Percentiles rank a stretch among this genome's conserved stretches.
Conservation (phyloP, 2,797 vertebrate species). For the Mastacembelus armatus region DNA sequence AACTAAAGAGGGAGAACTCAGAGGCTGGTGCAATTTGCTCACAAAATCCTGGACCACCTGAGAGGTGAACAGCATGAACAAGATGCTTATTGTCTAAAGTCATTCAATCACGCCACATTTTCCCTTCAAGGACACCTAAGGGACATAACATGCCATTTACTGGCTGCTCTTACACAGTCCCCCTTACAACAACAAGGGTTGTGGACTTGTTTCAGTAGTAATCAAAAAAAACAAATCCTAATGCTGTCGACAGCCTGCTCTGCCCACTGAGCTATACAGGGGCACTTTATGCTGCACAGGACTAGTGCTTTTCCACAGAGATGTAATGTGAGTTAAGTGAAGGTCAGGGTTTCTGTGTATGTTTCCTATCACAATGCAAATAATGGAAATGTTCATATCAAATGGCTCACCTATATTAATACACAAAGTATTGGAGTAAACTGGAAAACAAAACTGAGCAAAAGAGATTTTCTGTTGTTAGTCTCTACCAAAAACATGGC, state of each 20-base stretch:
- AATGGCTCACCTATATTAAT: background rate
- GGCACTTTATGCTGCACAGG: slow-evolving; percentile 2
- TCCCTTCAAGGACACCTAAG: background rate
- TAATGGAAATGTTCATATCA: background rate
- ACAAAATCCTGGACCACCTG: slow-evolving; percentile 20
- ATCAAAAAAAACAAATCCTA: slow-evolving; percentile 19
- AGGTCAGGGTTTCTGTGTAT: slow-evolving; percentile 4
- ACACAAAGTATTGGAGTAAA: background rate
- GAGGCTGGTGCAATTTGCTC: slow-evolving; percentile 23
- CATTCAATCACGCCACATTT: slow-evolving; percentile 16
- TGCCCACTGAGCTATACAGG: slow-evolving; percentile 8
- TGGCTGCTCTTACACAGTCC: slow-evolving; percentile 10
- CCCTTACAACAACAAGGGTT: background rate
- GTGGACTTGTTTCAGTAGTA: background rate
- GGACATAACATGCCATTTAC: background rate
- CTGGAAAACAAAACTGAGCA: background rate
- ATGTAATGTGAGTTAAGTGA: slow-evolving; percentile 26
- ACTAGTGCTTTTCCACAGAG: background rate
- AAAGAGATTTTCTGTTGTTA: background rate
- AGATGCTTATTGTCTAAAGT: slow-evolving; percentile 20
- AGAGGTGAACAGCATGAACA: slow-evolving; percentile 13
- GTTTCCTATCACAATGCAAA: background rate
- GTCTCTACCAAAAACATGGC: background rate
- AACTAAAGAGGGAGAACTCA: slow-evolving; percentile 23
- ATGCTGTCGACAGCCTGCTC: slow-evolving; percentile 5